phyloP scores from a whole-genome alignment of 2,113 vertebrate genomes.

The Dolichotis patagonum region DNA sequence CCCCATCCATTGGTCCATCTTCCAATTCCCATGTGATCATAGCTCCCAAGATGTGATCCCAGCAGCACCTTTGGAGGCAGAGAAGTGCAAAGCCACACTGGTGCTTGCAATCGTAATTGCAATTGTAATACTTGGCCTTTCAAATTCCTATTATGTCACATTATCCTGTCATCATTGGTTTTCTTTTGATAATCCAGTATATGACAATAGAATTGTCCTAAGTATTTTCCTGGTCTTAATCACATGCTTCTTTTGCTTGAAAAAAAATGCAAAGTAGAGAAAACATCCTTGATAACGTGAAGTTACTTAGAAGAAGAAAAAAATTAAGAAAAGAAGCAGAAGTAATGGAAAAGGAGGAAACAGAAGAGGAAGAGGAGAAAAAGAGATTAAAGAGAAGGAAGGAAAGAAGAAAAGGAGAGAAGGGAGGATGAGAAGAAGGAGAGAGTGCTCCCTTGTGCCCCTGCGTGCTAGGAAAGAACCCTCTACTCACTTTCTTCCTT shows the following conservation, averaged over 20 bases:
- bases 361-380: too few species aligned
- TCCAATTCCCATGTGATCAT: neutral
- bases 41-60: neutral
- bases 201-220: fast-evolving
- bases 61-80: neutral
- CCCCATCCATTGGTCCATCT: too few species aligned
- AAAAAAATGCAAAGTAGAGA: neutral
- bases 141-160: fast-evolving
- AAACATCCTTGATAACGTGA: neutral
- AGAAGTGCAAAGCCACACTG: neutral
- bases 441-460: neutral
- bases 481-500: neutral
- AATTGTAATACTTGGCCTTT: neutral
- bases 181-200: neutral
- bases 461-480: neutral
- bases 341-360: neutral
- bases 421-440: too few species aligned
- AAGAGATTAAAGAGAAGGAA: too few species aligned
- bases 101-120: neutral
- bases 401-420: too few species aligned
- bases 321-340: neutral
- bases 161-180: fast-evolving
- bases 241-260: neutral
- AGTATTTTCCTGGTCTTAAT: neutral
- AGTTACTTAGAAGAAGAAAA: neutral